Evolutionary conservation across 1,140 invertebrate species (phyloP).

Genomic region (Capitella teleta): DNA sequence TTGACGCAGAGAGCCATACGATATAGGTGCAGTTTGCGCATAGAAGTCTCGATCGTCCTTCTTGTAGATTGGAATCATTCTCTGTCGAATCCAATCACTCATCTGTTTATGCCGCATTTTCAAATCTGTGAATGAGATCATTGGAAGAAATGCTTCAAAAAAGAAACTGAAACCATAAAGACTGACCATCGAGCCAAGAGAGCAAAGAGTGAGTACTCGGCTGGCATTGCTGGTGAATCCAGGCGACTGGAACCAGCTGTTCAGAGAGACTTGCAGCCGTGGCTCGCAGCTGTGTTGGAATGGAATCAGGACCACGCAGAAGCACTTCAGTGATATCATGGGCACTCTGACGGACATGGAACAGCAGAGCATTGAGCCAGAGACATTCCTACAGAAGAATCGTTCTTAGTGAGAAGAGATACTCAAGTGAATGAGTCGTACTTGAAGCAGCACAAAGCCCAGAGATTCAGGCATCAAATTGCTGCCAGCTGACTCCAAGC

Average conservation of each 20-base stretch:
- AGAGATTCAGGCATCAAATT: constrained; percentile 32
- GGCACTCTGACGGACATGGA: constrained; percentile 33
- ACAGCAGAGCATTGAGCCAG: constrained; percentile 32
- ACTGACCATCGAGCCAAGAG: constrained; percentile 31
- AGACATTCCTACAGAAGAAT: constrained; percentile 27
- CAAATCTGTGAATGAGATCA: constrained; percentile 20
- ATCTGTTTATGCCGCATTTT: constrained; percentile 28
- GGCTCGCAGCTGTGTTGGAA: constrained; percentile 18
- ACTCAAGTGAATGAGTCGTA: constrained; percentile 9
- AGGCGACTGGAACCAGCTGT: constrained; percentile 31
- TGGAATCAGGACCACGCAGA: constrained; percentile 26
- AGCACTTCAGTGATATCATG: constrained; percentile 23
- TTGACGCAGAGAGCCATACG: constrained; percentile 22
- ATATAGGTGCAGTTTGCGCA: constrained; percentile 19
- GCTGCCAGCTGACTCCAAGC: constrained; percentile 22
- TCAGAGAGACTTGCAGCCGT: constrained; percentile 26
- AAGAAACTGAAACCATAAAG: neutral
- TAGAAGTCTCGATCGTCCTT: constrained; percentile 15
- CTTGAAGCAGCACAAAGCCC: constrained; percentile 35
- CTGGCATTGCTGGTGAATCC: constrained; percentile 37
- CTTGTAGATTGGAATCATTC: constrained; percentile 31
- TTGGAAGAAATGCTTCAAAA: neutral
- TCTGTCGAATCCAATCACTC: constrained; percentile 25
- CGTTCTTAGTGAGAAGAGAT: neutral
- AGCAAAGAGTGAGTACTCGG: constrained; percentile 35